A percentile compares a stretch with the other conserved stretches of the same genome.
phyloP scores from a whole-genome alignment of 2,888 invertebrate genomes.

The Megaustenia siamemsis region DNA sequence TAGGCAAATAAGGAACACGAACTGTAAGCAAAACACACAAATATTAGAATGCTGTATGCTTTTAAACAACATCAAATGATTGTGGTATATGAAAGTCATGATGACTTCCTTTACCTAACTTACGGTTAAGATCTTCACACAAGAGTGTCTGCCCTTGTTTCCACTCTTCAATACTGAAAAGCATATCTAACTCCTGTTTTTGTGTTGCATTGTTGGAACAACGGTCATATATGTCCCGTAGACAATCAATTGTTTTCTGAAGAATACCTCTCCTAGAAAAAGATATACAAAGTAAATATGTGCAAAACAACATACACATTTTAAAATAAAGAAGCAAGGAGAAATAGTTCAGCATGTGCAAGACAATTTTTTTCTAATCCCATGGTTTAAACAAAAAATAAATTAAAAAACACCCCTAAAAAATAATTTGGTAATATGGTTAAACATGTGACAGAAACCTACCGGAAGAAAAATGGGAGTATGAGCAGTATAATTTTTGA shows the following conservation, averaged over 20 bases:
- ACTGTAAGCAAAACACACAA: slow-evolving; percentile 9
- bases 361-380: too few relatives aligned
- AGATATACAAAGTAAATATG: background rate
- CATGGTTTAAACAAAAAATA: too few relatives aligned
- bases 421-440: too few relatives aligned
- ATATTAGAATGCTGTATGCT: slow-evolving; percentile 40
- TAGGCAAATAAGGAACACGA: background rate
- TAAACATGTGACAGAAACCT: too few relatives aligned
- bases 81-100: slow-evolving; percentile 30
- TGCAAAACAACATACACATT: too few relatives aligned
- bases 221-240: slow-evolving; percentile 49
- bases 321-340: too few relatives aligned
- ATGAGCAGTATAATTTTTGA: too few relatives aligned
- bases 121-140: slow-evolving; percentile 56
- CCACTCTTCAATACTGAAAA: slow-evolving; percentile 56
- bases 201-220: slow-evolving; percentile 51
- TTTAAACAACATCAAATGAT: slow-evolving; percentile 37
- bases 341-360: too few relatives aligned
- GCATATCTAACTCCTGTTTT: slow-evolving; percentile 53
- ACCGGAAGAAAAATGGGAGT: too few relatives aligned
- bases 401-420: too few relatives aligned
- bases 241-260: slow-evolving; percentile 57
- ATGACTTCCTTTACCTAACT: slow-evolving; percentile 55
- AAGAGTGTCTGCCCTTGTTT: slow-evolving; percentile 52
- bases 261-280: slow-evolving; percentile 52